phyloP scores from a whole-genome alignment of 2,888 invertebrate genomes.

The Athripsodes cinereus region DNA sequence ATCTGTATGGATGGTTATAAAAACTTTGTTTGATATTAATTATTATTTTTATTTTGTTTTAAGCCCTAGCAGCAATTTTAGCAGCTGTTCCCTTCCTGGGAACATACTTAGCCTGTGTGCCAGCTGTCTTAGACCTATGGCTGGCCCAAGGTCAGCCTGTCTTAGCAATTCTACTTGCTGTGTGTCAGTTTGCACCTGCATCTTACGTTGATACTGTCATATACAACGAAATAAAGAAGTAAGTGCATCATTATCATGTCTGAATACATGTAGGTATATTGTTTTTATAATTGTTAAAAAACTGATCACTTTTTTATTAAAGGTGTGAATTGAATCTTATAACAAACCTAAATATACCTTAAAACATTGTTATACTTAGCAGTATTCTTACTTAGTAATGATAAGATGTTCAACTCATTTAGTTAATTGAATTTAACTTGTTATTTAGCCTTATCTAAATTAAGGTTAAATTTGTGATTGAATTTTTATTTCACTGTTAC shows the following conservation, averaged over 20 bases:
- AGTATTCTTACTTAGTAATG: too few species aligned
- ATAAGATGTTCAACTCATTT: too few species aligned
- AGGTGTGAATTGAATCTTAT: too few species aligned
- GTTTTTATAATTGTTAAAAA: too few species aligned
- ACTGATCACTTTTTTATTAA: too few species aligned
- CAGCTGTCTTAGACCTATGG: constrained; percentile 93
- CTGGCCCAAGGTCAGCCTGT: constrained; percentile 80
- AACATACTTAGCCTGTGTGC: constrained; percentile 91
- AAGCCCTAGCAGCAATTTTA: constrained; percentile 83
- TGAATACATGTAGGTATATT: too few species aligned
- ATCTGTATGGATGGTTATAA: too few species aligned
- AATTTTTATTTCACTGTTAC: too few species aligned
- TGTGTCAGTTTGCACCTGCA: constrained; percentile 84
- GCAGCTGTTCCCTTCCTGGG: constrained; percentile 96
- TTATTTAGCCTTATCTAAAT: not conserved
- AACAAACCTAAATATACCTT: too few species aligned
- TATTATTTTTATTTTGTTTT: not conserved
- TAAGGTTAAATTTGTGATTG: too few species aligned
- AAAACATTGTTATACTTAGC: not conserved
- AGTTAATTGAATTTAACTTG: too few species aligned
- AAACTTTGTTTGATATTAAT: too few species aligned
- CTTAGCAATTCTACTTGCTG: constrained; percentile 72
- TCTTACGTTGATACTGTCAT: constrained; percentile 92
- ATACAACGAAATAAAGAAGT: constrained; percentile 97
- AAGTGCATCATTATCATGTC: constrained; percentile 32